Evolutionary conservation across 92 coral and sea anemone genomes (phyloP), one percentile per base, ranked within the genome.

Genomic region (Parazoanthus swiftii): DNA sequence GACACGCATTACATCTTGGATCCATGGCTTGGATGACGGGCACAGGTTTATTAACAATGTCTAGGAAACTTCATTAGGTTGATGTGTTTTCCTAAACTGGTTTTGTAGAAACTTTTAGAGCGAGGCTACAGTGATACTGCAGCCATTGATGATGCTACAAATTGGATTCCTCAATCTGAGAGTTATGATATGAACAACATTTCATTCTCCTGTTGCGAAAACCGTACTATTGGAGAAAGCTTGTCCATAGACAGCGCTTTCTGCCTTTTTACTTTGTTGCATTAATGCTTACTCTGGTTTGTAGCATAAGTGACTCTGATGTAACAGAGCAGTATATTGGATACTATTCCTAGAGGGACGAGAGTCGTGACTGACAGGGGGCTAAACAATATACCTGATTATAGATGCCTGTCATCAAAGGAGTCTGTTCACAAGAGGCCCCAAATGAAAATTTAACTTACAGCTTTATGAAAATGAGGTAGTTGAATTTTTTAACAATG

Each of bases 281-380:
- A 48, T 26, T 25, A 80, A 78, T 46, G 58, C 82, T 3, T 50
- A 78, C 33, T 76, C 82, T 36, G 82, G 88, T 1, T n/a, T n/a
- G n/a, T n/a, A 85, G 77, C 10, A 85, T 86, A 39, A 3, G 38
- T 3, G 87, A 90, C n/a, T 13, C 74, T 1, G 92, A 90, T n/a
- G 85, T 90, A 1, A 90, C 92, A 48, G 89, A 86, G 21, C 92
- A 85, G 75, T 85, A n/a, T n/a, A n/a, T n/a, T n/a, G n/a, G n/a
- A n/a, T n/a, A n/a, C n/a, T n/a, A n/a, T n/a, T n/a, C n/a, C n/a
- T n/a, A n/a, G n/a, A n/a, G n/a, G n/a, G n/a, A n/a, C n/a, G n/a
- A n/a, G n/a, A n/a, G n/a, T n/a, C n/a, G n/a, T n/a, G n/a, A n/a
- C n/a, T n/a, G n/a, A n/a, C n/a, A n/a, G n/a, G n/a, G n/a, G n/a